phyloP scores from a whole-genome alignment of 2,113 vertebrate species.

The Cynopterus brachyotis region DNA sequence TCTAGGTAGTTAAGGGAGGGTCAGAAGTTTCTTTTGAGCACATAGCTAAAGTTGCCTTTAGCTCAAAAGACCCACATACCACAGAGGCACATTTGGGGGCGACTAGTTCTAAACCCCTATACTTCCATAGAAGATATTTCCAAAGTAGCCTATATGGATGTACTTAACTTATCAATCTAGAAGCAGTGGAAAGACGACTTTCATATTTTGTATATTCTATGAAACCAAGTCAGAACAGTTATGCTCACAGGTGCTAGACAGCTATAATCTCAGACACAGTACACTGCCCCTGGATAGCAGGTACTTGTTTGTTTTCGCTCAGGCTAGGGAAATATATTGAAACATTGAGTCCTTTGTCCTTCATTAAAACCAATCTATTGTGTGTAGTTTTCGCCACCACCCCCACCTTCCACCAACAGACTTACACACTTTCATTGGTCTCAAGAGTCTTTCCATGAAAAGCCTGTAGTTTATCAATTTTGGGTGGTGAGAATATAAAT shows the following conservation, averaged over 20 bases:
- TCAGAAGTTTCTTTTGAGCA: no score
- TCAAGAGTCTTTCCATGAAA: background rate
- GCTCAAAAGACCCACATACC: no score
- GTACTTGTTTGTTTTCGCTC: background rate
- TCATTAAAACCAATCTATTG: background rate
- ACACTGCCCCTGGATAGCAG: background rate
- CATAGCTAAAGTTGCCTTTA: no score
- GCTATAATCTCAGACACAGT: background rate
- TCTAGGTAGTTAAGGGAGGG: background rate
- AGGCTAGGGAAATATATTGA: background rate
- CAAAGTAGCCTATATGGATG: background rate
- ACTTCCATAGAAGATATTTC: background rate
- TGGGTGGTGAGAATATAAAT: background rate
- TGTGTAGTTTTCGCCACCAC: background rate
- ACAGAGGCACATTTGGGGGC: background rate
- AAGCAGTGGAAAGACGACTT: background rate
- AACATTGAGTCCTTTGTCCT: background rate
- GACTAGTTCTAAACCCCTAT: background rate
- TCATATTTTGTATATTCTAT: background rate
- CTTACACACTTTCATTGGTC: background rate
- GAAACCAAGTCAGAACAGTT: constrained; percentile 26
- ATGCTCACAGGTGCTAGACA: constrained; percentile 9
- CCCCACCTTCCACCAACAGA: background rate
- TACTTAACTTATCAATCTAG: background rate
- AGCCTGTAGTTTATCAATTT: background rate